Percentiles rank a stretch among this genome's conserved stretches.
Evolutionary conservation across 35 echinoderm and acorn worm species (phyloP).

Genomic region (Chiridota heheva): DNA sequence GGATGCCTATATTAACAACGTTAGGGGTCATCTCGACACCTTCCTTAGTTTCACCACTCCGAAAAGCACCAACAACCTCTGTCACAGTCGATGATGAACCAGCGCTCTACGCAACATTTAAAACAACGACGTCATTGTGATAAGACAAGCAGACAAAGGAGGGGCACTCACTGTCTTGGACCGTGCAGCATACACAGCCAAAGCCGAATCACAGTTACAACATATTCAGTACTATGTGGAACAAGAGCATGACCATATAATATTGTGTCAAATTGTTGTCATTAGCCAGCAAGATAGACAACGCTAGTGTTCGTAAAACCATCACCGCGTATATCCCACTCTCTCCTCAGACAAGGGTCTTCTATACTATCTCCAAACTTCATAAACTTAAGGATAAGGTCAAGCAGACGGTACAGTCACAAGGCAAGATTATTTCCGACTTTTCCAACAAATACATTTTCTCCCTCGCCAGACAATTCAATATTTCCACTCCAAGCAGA

Average conservation of each 20-base stretch:
- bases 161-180: not conserved
- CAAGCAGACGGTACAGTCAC: not conserved
- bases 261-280: not conserved
- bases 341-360: not conserved
- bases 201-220: slow-evolving; percentile 1
- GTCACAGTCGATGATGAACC: not conserved
- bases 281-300: not conserved
- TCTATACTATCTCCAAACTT: slow-evolving; percentile 24
- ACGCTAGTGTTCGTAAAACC: not conserved
- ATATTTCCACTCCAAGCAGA: not conserved
- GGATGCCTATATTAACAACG: not conserved
- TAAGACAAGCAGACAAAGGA: slow-evolving; percentile 20
- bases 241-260: not conserved
- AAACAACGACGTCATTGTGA: not conserved
- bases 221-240: not conserved
- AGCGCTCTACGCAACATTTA: not conserved
- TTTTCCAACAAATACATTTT: not conserved
- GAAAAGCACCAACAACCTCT: not conserved
- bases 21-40: not conserved
- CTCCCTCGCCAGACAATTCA: not conserved
- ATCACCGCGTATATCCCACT: not conserved
- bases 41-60: not conserved
- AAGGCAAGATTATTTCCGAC: not conserved
- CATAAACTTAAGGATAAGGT: not conserved
- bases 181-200: not conserved